Conservation (phyloP, 1,140 invertebrate species). For the Neodiprion virginianus region DNA sequence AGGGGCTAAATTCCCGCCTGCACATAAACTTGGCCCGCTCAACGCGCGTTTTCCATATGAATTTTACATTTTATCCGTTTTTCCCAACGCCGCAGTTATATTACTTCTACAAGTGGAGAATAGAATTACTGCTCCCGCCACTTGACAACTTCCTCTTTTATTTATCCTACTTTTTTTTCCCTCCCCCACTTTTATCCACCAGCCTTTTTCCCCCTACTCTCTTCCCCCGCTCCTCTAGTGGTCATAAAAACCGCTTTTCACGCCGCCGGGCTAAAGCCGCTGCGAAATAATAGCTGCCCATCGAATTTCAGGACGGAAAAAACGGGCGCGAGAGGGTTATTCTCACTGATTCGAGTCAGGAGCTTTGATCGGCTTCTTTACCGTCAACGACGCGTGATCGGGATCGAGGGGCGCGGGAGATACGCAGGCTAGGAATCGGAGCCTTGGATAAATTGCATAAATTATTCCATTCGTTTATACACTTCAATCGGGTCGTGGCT, state of each 20-base stretch:
- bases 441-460: neutral
- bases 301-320: too few species aligned
- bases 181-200: neutral
- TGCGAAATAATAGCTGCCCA: neutral
- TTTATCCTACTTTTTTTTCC: neutral
- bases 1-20: neutral
- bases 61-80: constrained; percentile 6
- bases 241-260: constrained; percentile 1
- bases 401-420: neutral
- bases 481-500: neutral
- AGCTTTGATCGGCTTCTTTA: neutral
- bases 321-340: neutral
- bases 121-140: neutral
- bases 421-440: too few species aligned
- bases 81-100: neutral
- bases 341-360: neutral
- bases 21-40: neutral
- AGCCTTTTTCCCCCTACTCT: neutral
- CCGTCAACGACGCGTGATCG: neutral
- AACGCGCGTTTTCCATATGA: neutral
- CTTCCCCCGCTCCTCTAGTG: neutral
- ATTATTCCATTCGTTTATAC: neutral
- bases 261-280: neutral
- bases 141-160: neutral
- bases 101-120: constrained; percentile 7